A percentile compares a stretch with the other conserved stretches of the same genome.
Conservation (phyloP, 2,888 invertebrate genomes). For the Seira ritae region DNA sequence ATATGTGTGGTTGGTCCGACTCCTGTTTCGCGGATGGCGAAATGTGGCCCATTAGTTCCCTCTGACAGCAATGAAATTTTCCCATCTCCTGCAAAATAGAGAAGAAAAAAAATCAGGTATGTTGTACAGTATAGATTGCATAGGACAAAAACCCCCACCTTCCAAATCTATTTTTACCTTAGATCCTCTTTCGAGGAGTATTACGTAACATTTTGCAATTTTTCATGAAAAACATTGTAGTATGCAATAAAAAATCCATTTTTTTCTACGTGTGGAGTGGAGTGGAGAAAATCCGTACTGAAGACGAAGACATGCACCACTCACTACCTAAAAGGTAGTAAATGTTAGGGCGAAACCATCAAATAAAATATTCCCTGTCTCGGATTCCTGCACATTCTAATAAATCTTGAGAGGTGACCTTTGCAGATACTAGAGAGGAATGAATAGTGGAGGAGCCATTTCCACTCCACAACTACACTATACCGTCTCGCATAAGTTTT, state of each 20-base stretch:
- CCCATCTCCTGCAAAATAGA: slow-evolving; percentile 70
- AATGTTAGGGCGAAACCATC: background rate
- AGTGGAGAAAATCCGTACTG: too few relatives aligned
- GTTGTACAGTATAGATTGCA: too few relatives aligned
- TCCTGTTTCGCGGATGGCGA: slow-evolving; percentile 71
- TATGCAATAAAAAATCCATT: too few relatives aligned
- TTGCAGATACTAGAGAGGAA: background rate
- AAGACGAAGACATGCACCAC: too few relatives aligned
- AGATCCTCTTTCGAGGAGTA: too few relatives aligned
- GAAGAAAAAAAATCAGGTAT: slow-evolving; percentile 18
- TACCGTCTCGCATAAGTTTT: background rate
- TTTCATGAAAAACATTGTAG: too few relatives aligned
- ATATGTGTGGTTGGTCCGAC: slow-evolving; percentile 73
- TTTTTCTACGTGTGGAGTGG: too few relatives aligned
- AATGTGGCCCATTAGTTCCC: slow-evolving; percentile 73
- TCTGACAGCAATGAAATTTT: slow-evolving; percentile 71
- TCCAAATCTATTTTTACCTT: too few relatives aligned
- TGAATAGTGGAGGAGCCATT: too few relatives aligned
- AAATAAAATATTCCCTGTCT: background rate
- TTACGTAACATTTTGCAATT: too few relatives aligned
- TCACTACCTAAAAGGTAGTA: too few relatives aligned
- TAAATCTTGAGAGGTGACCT: background rate
- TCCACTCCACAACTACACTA: background rate
- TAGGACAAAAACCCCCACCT: too few relatives aligned
- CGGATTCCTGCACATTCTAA: background rate